Conservation (phyloP, 2,888 invertebrate genomes). For the Antitype chi region DNA sequence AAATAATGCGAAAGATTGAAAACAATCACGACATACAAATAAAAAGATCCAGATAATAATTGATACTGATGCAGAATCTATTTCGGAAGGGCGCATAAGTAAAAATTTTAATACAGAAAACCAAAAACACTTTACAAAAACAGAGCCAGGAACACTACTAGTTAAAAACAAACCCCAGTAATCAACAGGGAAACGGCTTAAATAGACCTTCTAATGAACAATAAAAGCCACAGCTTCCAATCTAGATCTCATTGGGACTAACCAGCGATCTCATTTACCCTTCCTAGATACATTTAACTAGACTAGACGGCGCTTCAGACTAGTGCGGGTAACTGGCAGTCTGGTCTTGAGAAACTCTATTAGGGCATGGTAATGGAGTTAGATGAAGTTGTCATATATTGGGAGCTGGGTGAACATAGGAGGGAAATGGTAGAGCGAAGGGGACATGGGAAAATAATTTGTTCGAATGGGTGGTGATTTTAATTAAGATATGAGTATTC, state of each 20-base stretch:
- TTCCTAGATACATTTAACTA: slow-evolving; percentile 44
- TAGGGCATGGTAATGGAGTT: slow-evolving; percentile 38
- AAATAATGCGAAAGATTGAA: background rate
- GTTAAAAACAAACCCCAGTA: slow-evolving; percentile 20
- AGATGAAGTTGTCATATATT: slow-evolving; percentile 30
- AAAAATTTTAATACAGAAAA: slow-evolving; percentile 1
- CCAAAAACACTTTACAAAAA: background rate
- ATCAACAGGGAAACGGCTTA: slow-evolving; percentile 31
- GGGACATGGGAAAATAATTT: slow-evolving; percentile 6
- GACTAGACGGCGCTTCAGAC: slow-evolving; percentile 58
- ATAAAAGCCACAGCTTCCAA: slow-evolving; percentile 46
- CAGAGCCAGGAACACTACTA: background rate
- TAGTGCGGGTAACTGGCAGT: slow-evolving; percentile 39
- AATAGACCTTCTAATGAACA: slow-evolving; percentile 45
- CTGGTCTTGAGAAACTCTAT: slow-evolving; percentile 41
- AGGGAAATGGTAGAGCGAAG: background rate
- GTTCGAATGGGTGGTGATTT: slow-evolving; percentile 6
- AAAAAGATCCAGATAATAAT: background rate
- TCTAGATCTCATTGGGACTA: slow-evolving; percentile 51
- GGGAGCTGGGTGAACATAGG: slow-evolving; percentile 10
- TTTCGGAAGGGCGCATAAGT: background rate
- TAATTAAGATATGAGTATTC: slow-evolving; percentile 7
- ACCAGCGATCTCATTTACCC: slow-evolving; percentile 56
- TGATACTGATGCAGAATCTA: background rate
- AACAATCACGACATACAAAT: no score